Base-by-base conservation (phyloP, 2,797 vertebrate species). In the Sebastiscus albofasciatus region DNA sequence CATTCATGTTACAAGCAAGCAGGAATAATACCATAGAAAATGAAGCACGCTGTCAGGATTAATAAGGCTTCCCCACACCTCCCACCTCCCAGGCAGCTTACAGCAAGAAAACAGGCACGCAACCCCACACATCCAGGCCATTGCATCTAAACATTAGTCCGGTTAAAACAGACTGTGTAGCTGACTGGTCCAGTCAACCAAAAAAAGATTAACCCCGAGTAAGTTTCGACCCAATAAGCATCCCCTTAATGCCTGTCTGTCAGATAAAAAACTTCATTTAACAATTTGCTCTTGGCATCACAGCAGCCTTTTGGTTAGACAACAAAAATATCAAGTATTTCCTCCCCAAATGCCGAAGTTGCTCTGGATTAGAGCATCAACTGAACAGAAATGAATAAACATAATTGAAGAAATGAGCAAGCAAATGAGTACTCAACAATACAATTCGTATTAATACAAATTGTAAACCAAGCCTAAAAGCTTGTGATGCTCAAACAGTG, bases 51-150 rank as follows among this genome's bases (percentile, higher is more conserved):
- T 89, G 85, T 85, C 80, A 79, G 78, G 56, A 84, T 78, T 90
- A 91, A 89, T 88, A 74, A 83, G 61, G 67, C 69, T 59, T 80
- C 64, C 46, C 27, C 29, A 77, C 69, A 80, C 72, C 75, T 80
- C 68, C 79, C 65, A 81, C 55, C 58, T 59, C 26, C 29, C 11
- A 70, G 42, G 29, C 68, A 69, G 67, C 81, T 82, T 59, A 14
- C 54, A 79, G 68, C 55, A 31, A 81, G 13, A 79, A 52, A 66
- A 66, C 34, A 46, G 18, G 66, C 16, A 26, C 18, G 52, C 59
- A 27, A 5, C 52, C 39, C 54, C 49, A 61, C 56, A 70, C 71
- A 71, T 72, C 22, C 4, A 54, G 34, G 56, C 59, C 33, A 60
- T 10, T 78, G 33, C 67, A 79, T 85, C 18, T 26, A 29, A 76